Percentiles rank a stretch among this genome's conserved stretches.
These are phyloP conservation scores for Aleadryas rufinucha DNA, from an alignment of 2,113 vertebrate genomes.

Conservation along the genomic window DNA sequence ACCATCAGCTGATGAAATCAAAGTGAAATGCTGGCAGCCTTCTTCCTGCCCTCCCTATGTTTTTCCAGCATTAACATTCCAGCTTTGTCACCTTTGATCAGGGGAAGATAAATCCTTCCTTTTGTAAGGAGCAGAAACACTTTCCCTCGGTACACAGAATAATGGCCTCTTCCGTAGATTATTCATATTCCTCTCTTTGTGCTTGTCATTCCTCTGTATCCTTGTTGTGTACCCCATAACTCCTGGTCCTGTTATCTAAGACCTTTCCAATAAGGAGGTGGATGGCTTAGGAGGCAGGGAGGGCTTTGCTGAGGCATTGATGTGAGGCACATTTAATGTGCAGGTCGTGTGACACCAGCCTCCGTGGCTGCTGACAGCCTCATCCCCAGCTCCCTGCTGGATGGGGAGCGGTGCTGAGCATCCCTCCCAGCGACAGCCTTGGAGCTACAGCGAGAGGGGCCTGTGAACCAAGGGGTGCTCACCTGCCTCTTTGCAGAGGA, in stretches of 20 bases:
- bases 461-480: neutral
- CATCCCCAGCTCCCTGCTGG: neutral
- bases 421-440: neutral
- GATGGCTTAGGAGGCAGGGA: neutral
- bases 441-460: fast-evolving
- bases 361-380: neutral
- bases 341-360: neutral
- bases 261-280: neutral
- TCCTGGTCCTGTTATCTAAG: slow-evolving; percentile 5
- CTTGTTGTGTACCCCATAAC: slow-evolving; percentile 4
- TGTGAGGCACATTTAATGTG: neutral
- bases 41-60: neutral
- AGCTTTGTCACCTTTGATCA: slow-evolving; percentile 7
- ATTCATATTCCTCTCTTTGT: slow-evolving; percentile 47
- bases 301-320: neutral
- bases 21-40: neutral
- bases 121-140: slow-evolving; percentile 48
- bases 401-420: neutral
- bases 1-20: neutral
- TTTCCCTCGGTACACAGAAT: slow-evolving; percentile 34
- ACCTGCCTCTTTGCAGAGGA: neutral
- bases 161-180: slow-evolving; percentile 28
- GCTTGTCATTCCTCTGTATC: slow-evolving; percentile 30
- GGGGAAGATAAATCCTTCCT: slow-evolving; percentile 33
- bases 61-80: neutral